These are phyloP conservation scores for Muscina levida DNA, from an alignment of 2,888 invertebrate species.

Conservation along the genomic window DNA sequence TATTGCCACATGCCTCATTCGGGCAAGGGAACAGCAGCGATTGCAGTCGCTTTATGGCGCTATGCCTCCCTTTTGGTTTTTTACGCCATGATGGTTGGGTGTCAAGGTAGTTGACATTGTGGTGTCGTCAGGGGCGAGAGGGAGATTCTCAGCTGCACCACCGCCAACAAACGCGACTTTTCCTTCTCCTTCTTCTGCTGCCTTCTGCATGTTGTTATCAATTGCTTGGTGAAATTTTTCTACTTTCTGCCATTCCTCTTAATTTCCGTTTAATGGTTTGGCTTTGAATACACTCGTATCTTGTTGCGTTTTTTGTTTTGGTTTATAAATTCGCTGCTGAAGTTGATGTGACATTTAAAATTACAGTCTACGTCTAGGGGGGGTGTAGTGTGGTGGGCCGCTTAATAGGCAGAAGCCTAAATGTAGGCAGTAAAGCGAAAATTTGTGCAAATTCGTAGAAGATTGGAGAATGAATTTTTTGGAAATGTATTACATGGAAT, in stretches of 20 bases:
- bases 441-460: no score
- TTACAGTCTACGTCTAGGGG: constrained; percentile 25
- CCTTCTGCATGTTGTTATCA: constrained; percentile 41
- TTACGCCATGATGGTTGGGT: constrained; percentile 38
- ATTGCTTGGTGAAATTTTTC: constrained; percentile 32
- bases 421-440: constrained; percentile 23
- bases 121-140: constrained; percentile 16
- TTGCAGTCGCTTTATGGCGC: no score
- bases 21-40: not conserved
- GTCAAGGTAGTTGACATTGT: constrained; percentile 64
- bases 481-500: no score
- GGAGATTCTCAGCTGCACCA: not conserved
- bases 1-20: constrained; percentile 1
- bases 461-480: no score
- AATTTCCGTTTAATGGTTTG: not conserved
- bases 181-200: not conserved
- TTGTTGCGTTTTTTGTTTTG: constrained; percentile 16
- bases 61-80: no score
- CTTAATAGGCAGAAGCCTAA: not conserved
- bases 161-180: not conserved
- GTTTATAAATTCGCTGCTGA: not conserved
- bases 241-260: not conserved
- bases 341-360: not conserved
- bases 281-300: not conserved
- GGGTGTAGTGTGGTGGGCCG: not conserved